Conservation (phyloP, 2,797 vertebrate species). For the Peromyscus nudipes region DNA sequence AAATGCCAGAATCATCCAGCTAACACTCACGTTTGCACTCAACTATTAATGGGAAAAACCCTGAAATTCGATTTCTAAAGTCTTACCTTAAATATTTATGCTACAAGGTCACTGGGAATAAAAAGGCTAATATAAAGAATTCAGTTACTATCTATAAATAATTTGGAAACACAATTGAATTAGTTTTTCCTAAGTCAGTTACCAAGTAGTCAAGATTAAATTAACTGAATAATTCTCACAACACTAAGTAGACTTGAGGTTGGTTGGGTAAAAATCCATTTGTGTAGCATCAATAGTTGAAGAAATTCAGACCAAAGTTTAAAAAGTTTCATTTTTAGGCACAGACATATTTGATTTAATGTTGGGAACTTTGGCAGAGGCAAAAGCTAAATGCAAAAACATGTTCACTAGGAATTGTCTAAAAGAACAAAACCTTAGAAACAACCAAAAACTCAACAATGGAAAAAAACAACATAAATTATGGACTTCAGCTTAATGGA, state of each 20-base stretch:
- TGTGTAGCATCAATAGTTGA: slow-evolving; percentile 19
- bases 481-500: slow-evolving; percentile 49
- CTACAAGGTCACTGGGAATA: background rate
- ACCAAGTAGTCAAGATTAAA: slow-evolving; percentile 50
- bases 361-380: slow-evolving; percentile 3
- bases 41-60: background rate
- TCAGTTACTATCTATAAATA: slow-evolving; percentile 60
- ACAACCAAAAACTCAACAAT: slow-evolving; percentile 43
- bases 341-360: slow-evolving; percentile 4
- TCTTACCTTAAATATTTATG: background rate
- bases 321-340: slow-evolving; percentile 51
- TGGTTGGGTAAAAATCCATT: slow-evolving; percentile 57
- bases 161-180: slow-evolving; percentile 50
- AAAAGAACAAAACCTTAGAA: slow-evolving; percentile 56
- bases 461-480: slow-evolving; percentile 50
- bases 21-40: background rate
- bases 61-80: background rate
- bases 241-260: slow-evolving; percentile 47
- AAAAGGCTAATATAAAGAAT: slow-evolving; percentile 51
- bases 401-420: slow-evolving; percentile 31
- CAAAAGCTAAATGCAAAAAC: slow-evolving; percentile 31
- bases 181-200: slow-evolving; percentile 56
- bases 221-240: slow-evolving; percentile 58
- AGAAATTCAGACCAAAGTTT: slow-evolving; percentile 55
- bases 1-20: slow-evolving; percentile 7